Evolutionary conservation across 2,113 vertebrate genomes (phyloP).

Genomic region (Periophthalmus modestus): DNA sequence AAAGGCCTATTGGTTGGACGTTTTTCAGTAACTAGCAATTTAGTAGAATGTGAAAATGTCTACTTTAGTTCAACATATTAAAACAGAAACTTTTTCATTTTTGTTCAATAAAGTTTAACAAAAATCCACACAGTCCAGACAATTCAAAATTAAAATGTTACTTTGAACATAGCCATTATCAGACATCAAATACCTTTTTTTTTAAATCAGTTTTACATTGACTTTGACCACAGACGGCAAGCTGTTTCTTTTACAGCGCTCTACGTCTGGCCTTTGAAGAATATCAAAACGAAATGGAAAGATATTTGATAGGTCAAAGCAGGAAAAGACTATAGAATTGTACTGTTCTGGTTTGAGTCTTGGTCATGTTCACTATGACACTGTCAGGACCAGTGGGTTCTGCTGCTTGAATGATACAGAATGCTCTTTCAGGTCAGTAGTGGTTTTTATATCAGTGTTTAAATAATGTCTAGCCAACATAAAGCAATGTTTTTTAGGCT

Average conservation of each 20-base stretch:
- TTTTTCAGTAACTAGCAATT: too few relatives aligned
- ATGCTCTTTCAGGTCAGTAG: not conserved
- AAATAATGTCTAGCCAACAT: not conserved
- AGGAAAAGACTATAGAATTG: not conserved
- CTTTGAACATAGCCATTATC: not conserved
- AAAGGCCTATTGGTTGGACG: too few relatives aligned
- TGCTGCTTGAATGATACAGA: not conserved
- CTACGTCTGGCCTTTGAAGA: not conserved
- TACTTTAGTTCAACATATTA: too few relatives aligned
- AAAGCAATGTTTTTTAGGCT: not conserved
- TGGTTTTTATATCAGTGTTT: not conserved
- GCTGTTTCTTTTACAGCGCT: not conserved
- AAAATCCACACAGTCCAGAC: not conserved
- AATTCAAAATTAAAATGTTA: not conserved
- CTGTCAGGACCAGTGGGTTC: not conserved
- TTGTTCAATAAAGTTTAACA: not conserved
- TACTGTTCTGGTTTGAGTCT: not conserved
- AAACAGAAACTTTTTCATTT: not conserved
- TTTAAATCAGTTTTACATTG: not conserved
- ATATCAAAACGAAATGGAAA: not conserved
- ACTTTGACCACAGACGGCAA: not conserved
- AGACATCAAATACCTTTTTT: not conserved
- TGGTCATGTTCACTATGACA: not conserved
- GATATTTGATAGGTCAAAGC: not conserved
- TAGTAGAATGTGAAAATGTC: too few relatives aligned